phyloP scores from a whole-genome alignment of 2,888 invertebrate genomes.

The Liposcelis brunnea region DNA sequence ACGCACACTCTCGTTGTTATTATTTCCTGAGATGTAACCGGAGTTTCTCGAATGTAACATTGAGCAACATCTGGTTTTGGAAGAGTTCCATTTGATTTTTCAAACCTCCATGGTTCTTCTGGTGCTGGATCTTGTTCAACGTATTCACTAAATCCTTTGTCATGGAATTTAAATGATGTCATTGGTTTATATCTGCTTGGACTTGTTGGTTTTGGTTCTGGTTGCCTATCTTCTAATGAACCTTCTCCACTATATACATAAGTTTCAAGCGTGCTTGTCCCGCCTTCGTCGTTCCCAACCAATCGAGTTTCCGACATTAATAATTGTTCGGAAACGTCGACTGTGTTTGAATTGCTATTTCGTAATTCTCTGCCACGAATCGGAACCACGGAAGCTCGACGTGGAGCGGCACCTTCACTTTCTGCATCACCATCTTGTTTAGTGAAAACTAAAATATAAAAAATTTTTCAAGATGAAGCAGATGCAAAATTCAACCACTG shows the following conservation, averaged over 20 bases:
- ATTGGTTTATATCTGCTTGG: constrained; percentile 11
- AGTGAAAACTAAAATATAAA: constrained; percentile 31
- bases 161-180: constrained; percentile 2
- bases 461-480: background rate
- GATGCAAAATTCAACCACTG: too few relatives aligned
- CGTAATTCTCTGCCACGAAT: constrained; percentile 3
- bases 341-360: constrained; percentile 4
- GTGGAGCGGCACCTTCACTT: constrained; percentile 36
- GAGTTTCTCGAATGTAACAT: constrained; percentile 1
- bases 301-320: constrained; percentile 16
- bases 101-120: too few relatives aligned
- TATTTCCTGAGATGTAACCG: constrained; percentile 23
- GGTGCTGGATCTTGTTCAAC: background rate
- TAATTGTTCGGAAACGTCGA: constrained; percentile 16
- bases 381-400: constrained; percentile 27
- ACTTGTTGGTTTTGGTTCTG: constrained; percentile 12
- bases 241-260: constrained; percentile 21
- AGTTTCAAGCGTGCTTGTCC: constrained; percentile 22
- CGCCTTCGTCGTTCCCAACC: constrained; percentile 12
- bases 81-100: background rate
- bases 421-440: constrained; percentile 47
- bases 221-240: constrained; percentile 16
- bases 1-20: constrained; percentile 35
- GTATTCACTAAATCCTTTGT: background rate
- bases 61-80: constrained; percentile 14